Evolutionary conservation across 2,797 vertebrate genomes (phyloP), one percentile per base, ranked within the genome.

Genomic region (Podarcis siculus): DNA sequence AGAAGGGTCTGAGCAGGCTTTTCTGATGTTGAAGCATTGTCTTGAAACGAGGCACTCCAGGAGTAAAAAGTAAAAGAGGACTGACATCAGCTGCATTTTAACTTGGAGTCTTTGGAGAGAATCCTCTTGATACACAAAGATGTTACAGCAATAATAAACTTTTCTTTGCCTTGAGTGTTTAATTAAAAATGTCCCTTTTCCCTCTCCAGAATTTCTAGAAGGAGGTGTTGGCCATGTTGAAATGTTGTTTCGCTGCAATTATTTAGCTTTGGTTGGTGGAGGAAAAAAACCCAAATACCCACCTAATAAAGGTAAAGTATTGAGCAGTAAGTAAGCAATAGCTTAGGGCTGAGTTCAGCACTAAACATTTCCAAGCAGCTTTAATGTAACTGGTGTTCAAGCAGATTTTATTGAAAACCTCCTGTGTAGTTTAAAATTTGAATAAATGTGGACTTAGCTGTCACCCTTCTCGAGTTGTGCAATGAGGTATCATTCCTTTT

Each of bases 231-330:
- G 98, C 94, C 99, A 99, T 0, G 98, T 99, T 7, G 99, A 99
- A 95, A 99, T 99, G 99, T 95, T 99, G 83, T 99, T 99, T 81
- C 98, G 99, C 90, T 99, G 99, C 96, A 99, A 99, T 96, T 99
- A 99, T 92, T 97, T 99, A 92, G 99, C 99, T 3, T 96, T 99
- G 6, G 99, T 99, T 45, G 99, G 99, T 91, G 99, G 99, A 94
- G 99, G 99, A 75, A 99, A 99, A 92, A 99, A 99, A 94, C 99
- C 99, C 0, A 99, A 99, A 90, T 99, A 99, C 86, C 99, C 99
- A 66, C 99, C 99, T 30, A 99, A 99, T 96, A 99, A 99, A 99
- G 99, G 99, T 99, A 96, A 30, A n/a, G 78, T 88, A 67, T 3
- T 58, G 89, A 95, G 89, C 66, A 7, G 27, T 0, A 0, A 10